Base-by-base conservation (phyloP, 2,797 vertebrate species). In the Knipowitschia caucasica region DNA sequence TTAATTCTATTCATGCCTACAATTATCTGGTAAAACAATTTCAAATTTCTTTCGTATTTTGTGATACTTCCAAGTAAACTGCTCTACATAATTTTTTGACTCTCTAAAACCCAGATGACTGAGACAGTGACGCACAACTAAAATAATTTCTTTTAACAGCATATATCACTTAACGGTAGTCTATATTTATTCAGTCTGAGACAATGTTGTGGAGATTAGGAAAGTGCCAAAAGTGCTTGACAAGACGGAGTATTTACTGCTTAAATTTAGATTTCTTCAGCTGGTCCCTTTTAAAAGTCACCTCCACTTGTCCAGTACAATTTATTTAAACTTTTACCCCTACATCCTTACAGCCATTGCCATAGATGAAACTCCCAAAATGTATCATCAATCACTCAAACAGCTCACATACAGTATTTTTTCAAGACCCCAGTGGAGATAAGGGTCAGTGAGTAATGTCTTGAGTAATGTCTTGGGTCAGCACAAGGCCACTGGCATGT, bases 401-500 rank as follows among this genome's bases (percentile, higher is more conserved):
- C n/a, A 50, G 40, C 43, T 40, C 14, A 18, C n/a, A n/a, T n/a
- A n/a, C 38, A 36, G 31, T 55, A 43, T 56, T 53, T 62, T 68
- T 63, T 47, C 33, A 56, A 43, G 69, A 43, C 5, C 5, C 34
- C 10, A 33, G 11, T 64, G 17, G 1, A 71, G 76, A 87, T 81
- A 83, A 75, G 57, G 31, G 46, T 50, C 42, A 42, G 53, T 78
- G 81, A 84, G 71, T 78, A 78, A 79, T 65, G 60, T 69, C 53
- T 53, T 78, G 81, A 84, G 71, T 78, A 78, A 79, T 65, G 60
- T 69, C 53, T 53, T 33, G 23, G 69, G 71, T 79, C 78, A 67
- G 17, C 24, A 34, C 49, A 44, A 69, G 70, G 75, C 71, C 68
- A 66, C 39, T 17, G 53, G 50, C 43, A 62, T 80, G 62, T 77